Evolutionary conservation across 2,113 vertebrate genomes (phyloP), one percentile per base, ranked within the genome.

Genomic region (Clinocottus analis): DNA sequence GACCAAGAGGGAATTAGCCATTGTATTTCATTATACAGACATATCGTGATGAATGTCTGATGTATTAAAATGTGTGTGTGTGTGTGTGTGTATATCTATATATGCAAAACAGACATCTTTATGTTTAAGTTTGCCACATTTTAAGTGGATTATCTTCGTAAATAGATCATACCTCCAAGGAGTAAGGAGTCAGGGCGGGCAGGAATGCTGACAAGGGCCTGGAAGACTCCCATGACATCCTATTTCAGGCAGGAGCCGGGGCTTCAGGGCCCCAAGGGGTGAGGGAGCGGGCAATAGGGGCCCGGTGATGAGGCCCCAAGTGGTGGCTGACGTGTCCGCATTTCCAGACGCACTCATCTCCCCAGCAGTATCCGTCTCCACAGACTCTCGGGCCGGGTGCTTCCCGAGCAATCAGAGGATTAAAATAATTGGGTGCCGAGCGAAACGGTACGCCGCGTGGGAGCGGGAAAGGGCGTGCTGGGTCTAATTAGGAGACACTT

Each of bases 401-500:
- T 90, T 89, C 84, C 79, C 77, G 87, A 92, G 93, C 92, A 95
- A 97, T 96, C 95, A 95, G 92, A 93, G 93, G 94, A 96, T 96
- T 96, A 96, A 92, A 85, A 89, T 91, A 93, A 95, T 93, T 91
- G 90, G 90, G 94, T 91, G 90, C 94, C 93, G 86, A n/a, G 77
- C 92, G 93, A 93, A 95, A 93, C 91, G 92, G 94, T 88, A 94
- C 93, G 88, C 83, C 37, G 83, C 93, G 77, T 92, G 95, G 94
- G 33, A 93, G 93, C 91, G 88, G 80, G 80, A 79, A 56, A 83
- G 86, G 90, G 89, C 93, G 86, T 94, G 96, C 96, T 96, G 96
- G 4, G 93, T 95, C 94, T 95, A 96, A 97, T 96, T 96, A 96
- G 89, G 90, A 95, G 90, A 86, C 80, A 89, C 92, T 93, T 95